Evolutionary conservation across 2,797 vertebrate species (phyloP), one percentile per base, ranked within the genome.

Genomic region (Enteromius fasciolatus): DNA sequence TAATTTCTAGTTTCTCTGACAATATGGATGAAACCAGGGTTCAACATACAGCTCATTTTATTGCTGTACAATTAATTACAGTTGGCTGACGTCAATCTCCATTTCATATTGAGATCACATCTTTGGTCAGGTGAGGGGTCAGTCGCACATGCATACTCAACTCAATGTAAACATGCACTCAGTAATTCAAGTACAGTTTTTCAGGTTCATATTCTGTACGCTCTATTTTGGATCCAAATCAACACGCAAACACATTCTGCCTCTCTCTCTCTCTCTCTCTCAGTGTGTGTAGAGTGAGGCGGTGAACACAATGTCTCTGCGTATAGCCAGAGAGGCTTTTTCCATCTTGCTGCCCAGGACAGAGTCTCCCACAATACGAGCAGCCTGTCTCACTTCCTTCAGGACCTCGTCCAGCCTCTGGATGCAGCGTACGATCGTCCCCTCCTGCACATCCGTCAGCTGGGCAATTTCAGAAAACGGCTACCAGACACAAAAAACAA

Each of bases 241-340:
- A 48, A 73, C 10, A 66, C 52, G 6, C n/a, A 20, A 63, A 46
- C 68, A 23, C 46, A 5, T 46, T 9, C 41, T 23, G 78, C 14
- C 3, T 1, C 50, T 15, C 33, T 36, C 3, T 5, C 3, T 10
- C 8, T 6, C 31, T 4, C 31, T 33, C 14, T 76, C 74, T 96
- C 93, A 98, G 92, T 98, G 97, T 46, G 96, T 97, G 86, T 98
- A 98, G 66, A 98, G 95, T 59, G 97, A 97, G 61, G 97, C 97
- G 0, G 96, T 96, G 86, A 98, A 98, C 85, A 98, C 96, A 0
- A 98, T 98, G 93, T 98, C 97, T 83, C 97, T 93, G 87, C 96
- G 95, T 80, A 98, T 95, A 86, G 96, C 90, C 66, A 96, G 92
- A 3, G 96, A 97, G 0, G 97, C 96, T 0, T 90, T 93, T 90